Base-by-base conservation (phyloP, 2,113 vertebrate genomes). In the Chaetorhynchus papuensis region DNA sequence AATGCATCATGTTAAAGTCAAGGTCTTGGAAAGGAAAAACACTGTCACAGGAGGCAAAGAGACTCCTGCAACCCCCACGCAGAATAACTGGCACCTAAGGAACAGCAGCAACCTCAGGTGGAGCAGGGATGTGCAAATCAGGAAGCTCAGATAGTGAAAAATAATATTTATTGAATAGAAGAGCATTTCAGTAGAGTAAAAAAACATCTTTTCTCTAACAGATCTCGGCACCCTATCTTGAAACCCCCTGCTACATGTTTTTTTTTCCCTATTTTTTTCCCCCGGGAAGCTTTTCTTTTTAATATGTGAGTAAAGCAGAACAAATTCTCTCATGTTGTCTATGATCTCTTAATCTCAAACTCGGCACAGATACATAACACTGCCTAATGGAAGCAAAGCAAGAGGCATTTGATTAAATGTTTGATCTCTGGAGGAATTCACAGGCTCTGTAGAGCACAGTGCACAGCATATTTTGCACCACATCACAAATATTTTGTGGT, bases 401-500 rank as follows among this genome's bases (percentile, higher is more conserved):
- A 93, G 86, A 86, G 59, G 69, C 68, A 71, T 94, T 96, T 93
- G 89, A 96, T 95, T 95, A 94, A 89, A 93, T 90, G 95, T 83
- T 93, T 95, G 83, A 88, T 94, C 80, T 97, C 93, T 63, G 45
- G 91, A 96, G 94, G 76, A 94, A 89, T 23, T 42, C 39, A 39
- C 15, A 83, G 60, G 54, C 88, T 80, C 63, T 60, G 37, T 8
- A 37, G 24, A 81, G 88, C 85, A 57, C 53, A 56, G 57, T 53
- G 53, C 54, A 77, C 20, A 65, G 71, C 80, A n/a, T n/a, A n/a
- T n/a, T n/a, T n/a, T n/a, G n/a, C n/a, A n/a, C n/a, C n/a, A n/a
- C n/a, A n/a, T 81, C 72, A 78, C 83, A 92, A 90, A 90, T 83
- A 65, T 86, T 93, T 83, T 90, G 53, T 90, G 69, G n/a, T 92